Evolutionary conservation across 2,888 invertebrate species (phyloP).

Genomic region (Tyria jacobaeae): DNA sequence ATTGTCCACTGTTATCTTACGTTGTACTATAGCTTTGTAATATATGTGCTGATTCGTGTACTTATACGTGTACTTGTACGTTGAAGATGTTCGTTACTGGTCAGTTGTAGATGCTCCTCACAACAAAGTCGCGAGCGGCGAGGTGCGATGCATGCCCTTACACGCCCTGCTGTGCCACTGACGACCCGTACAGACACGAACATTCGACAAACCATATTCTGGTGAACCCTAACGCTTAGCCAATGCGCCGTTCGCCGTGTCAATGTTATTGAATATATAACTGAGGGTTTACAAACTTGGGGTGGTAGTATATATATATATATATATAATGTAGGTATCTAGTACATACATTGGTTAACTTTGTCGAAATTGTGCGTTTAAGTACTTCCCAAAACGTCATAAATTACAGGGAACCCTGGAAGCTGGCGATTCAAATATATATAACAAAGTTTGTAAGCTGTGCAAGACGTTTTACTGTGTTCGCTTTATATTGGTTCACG

Average conservation of each 20-base stretch:
- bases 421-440: background rate
- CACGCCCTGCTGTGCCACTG: background rate
- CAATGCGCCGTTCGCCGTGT: background rate
- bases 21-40: conserved; percentile 43
- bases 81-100: conserved; percentile 36
- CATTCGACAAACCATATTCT: background rate
- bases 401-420: background rate
- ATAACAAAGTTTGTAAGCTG: background rate
- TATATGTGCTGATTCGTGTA: conserved; percentile 39
- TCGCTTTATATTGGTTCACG: background rate
- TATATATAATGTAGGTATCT: too few species aligned
- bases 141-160: too few species aligned
- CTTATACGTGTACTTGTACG: conserved; percentile 42
- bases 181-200: background rate
- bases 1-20: conserved; percentile 3
- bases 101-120: conserved; percentile 12
- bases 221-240: background rate
- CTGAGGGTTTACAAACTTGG: too few species aligned
- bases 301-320: too few species aligned
- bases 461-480: background rate
- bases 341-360: too few species aligned
- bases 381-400: too few species aligned
- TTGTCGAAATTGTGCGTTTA: too few species aligned
- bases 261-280: background rate
- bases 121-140: background rate